Evolutionary conservation across 2,113 vertebrate species (phyloP).

Genomic region (Sinocyclocheilus grahami): DNA sequence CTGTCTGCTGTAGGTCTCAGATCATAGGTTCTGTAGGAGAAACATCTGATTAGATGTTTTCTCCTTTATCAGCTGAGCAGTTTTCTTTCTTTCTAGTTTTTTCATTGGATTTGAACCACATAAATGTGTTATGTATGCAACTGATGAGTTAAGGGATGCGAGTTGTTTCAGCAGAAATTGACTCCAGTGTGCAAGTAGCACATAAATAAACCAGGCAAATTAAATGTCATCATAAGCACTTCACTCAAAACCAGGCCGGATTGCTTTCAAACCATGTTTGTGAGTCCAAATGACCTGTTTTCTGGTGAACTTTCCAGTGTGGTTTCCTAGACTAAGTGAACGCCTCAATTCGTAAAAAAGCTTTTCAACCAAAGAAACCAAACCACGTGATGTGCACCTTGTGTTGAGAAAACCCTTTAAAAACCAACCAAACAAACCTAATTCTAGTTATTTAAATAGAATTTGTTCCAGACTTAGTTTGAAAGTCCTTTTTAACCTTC

Average conservation of each 20-base stretch:
- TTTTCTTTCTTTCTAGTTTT: no score
- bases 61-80: background rate
- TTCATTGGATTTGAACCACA: no score
- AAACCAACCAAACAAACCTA: background rate
- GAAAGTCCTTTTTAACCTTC: background rate
- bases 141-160: background rate
- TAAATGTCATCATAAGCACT: background rate
- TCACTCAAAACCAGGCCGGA: background rate
- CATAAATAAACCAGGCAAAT: background rate
- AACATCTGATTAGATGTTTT: background rate
- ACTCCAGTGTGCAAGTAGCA: background rate
- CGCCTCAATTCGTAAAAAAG: background rate
- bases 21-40: background rate
- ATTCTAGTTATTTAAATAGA: background rate
- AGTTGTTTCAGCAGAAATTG: background rate
- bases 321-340: background rate
- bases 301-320: background rate
- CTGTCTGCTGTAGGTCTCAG: constrained; percentile 17
- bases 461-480: background rate
- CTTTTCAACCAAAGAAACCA: background rate
- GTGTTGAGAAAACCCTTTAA: background rate
- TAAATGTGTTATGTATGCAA: background rate
- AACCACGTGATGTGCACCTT: background rate
- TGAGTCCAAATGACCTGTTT: background rate
- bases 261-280: background rate